Evolutionary conservation across 2,113 vertebrate genomes (phyloP).

Genomic region (human): DNA sequence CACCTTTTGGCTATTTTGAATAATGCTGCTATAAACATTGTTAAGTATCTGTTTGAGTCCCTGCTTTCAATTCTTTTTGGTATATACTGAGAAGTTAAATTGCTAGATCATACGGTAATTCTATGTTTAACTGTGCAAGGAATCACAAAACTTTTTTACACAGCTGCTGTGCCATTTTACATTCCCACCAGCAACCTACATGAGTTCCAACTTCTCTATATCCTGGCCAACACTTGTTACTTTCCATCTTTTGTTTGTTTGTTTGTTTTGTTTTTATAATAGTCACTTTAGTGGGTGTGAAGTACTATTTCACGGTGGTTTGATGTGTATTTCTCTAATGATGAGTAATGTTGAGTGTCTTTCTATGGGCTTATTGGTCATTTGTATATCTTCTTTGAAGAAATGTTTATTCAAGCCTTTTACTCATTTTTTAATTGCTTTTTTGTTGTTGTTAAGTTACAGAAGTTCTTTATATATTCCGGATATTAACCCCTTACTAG

Average conservation of each 20-base stretch:
- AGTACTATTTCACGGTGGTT: neutral
- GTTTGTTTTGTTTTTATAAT: neutral
- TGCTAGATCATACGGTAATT: neutral
- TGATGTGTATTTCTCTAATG: neutral
- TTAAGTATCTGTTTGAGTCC: neutral
- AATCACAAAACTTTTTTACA: neutral
- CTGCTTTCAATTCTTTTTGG: neutral
- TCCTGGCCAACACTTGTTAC: neutral
- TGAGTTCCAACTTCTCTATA: neutral
- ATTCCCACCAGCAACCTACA: neutral
- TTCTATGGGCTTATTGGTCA: neutral
- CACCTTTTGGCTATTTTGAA: neutral
- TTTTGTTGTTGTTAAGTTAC: neutral
- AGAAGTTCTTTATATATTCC: neutral
- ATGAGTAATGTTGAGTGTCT: neutral
- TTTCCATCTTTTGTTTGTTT: neutral
- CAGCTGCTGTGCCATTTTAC: neutral
- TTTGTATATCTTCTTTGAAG: neutral
- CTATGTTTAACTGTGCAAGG: neutral
- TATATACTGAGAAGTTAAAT: neutral
- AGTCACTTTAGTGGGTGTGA: neutral
- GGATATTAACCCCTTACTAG: neutral
- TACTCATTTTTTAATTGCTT: neutral
- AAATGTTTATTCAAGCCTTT: neutral
- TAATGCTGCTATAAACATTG: neutral